A percentile compares a stretch with the other conserved stretches of the same genome.
Conservation (phyloP, 2,888 invertebrate genomes). For the Chouioia cunea region DNA sequence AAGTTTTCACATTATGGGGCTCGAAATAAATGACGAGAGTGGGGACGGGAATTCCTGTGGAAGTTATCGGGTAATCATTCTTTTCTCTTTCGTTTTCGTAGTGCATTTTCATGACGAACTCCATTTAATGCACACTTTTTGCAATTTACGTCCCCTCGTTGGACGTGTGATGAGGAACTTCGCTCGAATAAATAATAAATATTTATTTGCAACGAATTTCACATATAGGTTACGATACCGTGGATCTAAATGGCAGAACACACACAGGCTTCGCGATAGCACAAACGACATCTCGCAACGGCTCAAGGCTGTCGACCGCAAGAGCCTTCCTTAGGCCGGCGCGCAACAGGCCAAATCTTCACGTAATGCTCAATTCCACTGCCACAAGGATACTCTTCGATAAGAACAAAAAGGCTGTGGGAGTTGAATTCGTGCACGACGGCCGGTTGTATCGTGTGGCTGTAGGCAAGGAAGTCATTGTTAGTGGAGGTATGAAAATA, state of each 20-base stretch:
- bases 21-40: too few species aligned
- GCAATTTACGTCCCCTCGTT: too few species aligned
- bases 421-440: conserved; percentile 79
- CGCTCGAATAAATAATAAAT: too few species aligned
- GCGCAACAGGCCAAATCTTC: conserved; percentile 80
- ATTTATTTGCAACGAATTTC: not conserved
- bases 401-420: conserved; percentile 77
- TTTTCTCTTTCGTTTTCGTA: too few species aligned
- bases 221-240: conserved; percentile 75
- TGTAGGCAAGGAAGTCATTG: conserved; percentile 78
- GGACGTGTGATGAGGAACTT: too few species aligned
- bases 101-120: too few species aligned
- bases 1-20: too few species aligned
- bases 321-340: conserved; percentile 87
- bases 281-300: conserved; percentile 88
- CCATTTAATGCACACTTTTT: too few species aligned
- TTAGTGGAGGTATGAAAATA: conserved; percentile 70
- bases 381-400: conserved; percentile 83
- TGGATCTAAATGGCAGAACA: conserved; percentile 85
- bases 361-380: conserved; percentile 86
- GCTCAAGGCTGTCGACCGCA: conserved; percentile 85
- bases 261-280: conserved; percentile 83
- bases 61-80: too few species aligned
- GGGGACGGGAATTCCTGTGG: too few species aligned
- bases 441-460: conserved; percentile 72